phyloP scores from a whole-genome alignment of 2,113 vertebrate genomes.

The Montifringilla adamsi region DNA sequence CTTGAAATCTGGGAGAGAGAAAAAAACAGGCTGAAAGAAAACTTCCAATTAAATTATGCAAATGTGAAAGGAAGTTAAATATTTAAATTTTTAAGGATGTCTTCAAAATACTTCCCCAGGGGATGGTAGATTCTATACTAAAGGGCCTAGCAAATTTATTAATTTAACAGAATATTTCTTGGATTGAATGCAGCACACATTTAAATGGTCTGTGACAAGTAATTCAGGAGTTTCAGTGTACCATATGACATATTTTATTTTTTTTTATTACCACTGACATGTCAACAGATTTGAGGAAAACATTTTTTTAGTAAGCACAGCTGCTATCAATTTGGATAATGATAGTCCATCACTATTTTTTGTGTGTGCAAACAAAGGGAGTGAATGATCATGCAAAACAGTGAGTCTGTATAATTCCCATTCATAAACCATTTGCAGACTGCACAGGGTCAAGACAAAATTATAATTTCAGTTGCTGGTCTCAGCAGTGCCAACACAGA shows the following conservation, averaged over 20 bases:
- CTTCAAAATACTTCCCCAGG: slow-evolving; percentile 8
- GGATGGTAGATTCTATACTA: background rate
- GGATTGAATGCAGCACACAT: background rate
- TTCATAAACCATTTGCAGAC: slow-evolving; percentile 53
- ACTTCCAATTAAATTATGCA: background rate
- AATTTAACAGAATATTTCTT: slow-evolving; percentile 30
- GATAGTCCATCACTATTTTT: slow-evolving; percentile 72
- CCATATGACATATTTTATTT: slow-evolving; percentile 46
- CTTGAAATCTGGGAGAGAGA: background rate
- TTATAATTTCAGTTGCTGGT: slow-evolving; percentile 48
- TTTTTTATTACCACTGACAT: slow-evolving; percentile 60
- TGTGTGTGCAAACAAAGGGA: slow-evolving; percentile 49
- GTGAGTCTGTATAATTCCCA: slow-evolving; percentile 49
- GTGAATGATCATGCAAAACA: slow-evolving; percentile 48
- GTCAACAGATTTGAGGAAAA: slow-evolving; percentile 67
- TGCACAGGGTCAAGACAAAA: slow-evolving; percentile 47
- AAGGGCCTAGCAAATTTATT: slow-evolving; percentile 1
- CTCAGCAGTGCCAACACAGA: slow-evolving; percentile 25
- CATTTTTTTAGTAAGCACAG: slow-evolving; percentile 73
- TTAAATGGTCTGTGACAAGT: slow-evolving; percentile 47
- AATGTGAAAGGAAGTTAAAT: slow-evolving; percentile 28
- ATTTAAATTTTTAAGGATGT: slow-evolving; percentile 37
- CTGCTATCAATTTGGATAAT: slow-evolving; percentile 79
- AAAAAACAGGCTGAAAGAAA: background rate
- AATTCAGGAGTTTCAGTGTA: slow-evolving; percentile 41